Conservation (phyloP, 30 jellyfish, hydroid and myxozoan species). For the Cassiopea andromeda region DNA sequence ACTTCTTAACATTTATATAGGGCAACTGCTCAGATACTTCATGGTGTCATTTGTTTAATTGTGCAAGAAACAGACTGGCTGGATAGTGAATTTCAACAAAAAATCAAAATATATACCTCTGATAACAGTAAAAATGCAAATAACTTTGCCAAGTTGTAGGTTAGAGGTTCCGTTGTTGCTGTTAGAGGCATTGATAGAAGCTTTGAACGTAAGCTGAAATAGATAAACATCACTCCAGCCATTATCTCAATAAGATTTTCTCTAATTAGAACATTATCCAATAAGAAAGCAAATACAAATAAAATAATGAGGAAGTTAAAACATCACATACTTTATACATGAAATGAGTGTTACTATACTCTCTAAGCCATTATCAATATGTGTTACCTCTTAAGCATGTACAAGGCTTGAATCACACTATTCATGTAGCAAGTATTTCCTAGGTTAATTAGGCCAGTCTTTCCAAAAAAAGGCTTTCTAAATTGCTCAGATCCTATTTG, state of each 20-base stretch:
- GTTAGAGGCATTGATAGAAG: constrained; percentile 40
- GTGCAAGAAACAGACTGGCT: neutral
- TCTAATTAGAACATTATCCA: too few relatives aligned
- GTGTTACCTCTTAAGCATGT: constrained; percentile 73
- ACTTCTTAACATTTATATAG: too few relatives aligned
- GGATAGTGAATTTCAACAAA: neutral
- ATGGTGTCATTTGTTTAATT: neutral
- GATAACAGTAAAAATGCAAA: constrained; percentile 61
- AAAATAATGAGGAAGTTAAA: neutral
- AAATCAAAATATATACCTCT: constrained; percentile 37
- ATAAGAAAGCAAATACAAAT: neutral
- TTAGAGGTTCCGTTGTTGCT: neutral
- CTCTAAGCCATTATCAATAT: neutral
- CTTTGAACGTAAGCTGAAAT: constrained; percentile 44
- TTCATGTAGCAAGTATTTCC: constrained; percentile 96
- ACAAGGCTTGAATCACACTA: constrained; percentile 92
- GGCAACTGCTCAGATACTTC: too few relatives aligned
- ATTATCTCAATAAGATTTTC: too few relatives aligned
- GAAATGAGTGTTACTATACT: neutral
- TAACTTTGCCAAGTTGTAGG: constrained; percentile 44
- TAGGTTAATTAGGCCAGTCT: constrained; percentile 88
- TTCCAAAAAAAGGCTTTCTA: constrained; percentile 69
- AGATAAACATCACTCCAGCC: neutral
- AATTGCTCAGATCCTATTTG: constrained; percentile 6
- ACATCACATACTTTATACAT: neutral